Evolutionary conservation across 2,888 invertebrate genomes (phyloP), one percentile per base, ranked within the genome.

Genomic region (Crioceris asparagi): DNA sequence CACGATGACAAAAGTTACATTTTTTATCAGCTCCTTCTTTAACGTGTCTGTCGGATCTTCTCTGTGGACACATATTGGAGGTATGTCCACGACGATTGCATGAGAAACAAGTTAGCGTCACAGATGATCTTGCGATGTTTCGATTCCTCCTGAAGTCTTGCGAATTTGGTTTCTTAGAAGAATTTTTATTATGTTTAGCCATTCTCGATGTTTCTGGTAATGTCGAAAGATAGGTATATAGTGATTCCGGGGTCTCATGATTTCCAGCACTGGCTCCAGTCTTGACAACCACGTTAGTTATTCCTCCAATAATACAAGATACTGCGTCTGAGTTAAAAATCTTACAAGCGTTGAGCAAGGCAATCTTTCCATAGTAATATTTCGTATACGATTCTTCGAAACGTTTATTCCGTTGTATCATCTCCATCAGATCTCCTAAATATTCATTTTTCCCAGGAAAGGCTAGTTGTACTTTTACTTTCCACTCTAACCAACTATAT

Each of bases 351-450:
- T 41, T 49, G 16, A 50, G 29, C 5, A 49, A 21, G 4, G 49
- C 44, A 4, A 30, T 19, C 32, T 49, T 48, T 26, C 48, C 45
- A 23, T 43, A 47, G 36, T 41, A 46, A 26, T 46, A 49, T 32
- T 36, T 37, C 10, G 41, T 29, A 23, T 45, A 47, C 11, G 32
- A 40, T 35, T 49, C 49, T 7, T 46, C 40, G 7, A 17, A 26
- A n/a, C 36, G 23, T 38, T 50, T 50, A 12, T 11, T 34, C 11
- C 46, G 29, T 14, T 29, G 18, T 37, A 50, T 23, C 46, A 50
- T 47, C 27, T 37, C 39, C 16, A 31, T 17, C 8, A 49, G 31
- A 4, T 33, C 29, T 11, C 29, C 32, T 14, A 38, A 26, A 19
- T 37, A 49, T 30, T 50, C 43, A 10, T 27, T 32, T 27, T 39